Evolutionary conservation across 2,113 vertebrate genomes (phyloP), one percentile per base, ranked within the genome.

Genomic region (Neolamprologus modestus): DNA sequence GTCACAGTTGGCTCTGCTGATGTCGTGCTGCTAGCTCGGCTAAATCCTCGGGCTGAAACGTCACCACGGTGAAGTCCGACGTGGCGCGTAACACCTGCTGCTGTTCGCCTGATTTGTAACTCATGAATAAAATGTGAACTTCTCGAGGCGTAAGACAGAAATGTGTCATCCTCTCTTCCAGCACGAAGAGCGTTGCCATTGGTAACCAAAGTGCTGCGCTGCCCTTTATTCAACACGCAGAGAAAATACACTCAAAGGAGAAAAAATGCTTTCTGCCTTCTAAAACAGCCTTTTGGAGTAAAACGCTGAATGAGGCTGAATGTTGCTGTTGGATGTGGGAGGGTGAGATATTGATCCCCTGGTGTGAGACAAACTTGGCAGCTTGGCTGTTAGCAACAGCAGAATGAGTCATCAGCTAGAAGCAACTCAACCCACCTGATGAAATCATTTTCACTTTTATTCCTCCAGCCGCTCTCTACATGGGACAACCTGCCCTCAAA

Each of bases 331-430:
- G 87, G 85, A 54, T 10, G 89, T 91, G 88, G 88, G 92, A 86
- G 89, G 89, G 55, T 37, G 88, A 84, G 82, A 73, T 86, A 85
- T 87, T 7, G 90, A 90, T 81, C 88, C 90, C 71, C 82, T 21
- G 86, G 76, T 80, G 84, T 76, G 89, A 92, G 21, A 88, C 84
- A 84, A 89, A 91, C 78, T 35, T 54, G 82, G 57, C 83, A 91
- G 71, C 84, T 71, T 1, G 31, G 45, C 81, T 50, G 55, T 82
- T 81, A 28, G 45, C 78, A 87, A 8, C 82, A 50, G 33, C 91
- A 80, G 81, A 85, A 8, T 90, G 90, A 90, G 82, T 93, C 90
- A 91, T 85, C 86, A 54, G 89, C 82, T 78, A 33, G 35, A 55
- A 73, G 71, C 71, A 11, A 81, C 61, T 91, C 83, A 83, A 19